Evolutionary conservation across 2,113 vertebrate genomes (phyloP).

Genomic region (Mungos mungo): DNA sequence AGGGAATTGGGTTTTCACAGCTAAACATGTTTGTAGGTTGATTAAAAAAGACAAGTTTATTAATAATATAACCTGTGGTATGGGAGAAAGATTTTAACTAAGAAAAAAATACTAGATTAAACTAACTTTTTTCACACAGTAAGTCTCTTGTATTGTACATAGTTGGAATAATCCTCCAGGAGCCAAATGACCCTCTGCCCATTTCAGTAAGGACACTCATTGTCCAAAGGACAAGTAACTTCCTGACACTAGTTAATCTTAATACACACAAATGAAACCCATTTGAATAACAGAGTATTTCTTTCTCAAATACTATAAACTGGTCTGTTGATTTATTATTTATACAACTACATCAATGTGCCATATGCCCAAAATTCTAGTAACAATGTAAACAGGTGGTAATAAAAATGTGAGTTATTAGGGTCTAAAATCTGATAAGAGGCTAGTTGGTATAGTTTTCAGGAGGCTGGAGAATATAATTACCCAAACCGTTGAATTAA

Average conservation of each 20-base stretch:
- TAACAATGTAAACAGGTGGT: slow-evolving; percentile 63
- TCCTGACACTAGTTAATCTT: not conserved
- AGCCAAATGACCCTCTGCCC: not conserved
- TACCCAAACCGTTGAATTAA: slow-evolving; percentile 37
- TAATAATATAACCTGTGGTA: not conserved
- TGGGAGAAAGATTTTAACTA: not conserved
- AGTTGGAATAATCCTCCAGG: not conserved
- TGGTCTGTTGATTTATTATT: slow-evolving; percentile 57
- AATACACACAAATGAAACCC: not conserved
- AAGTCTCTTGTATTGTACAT: not conserved
- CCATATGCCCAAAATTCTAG: slow-evolving; percentile 31
- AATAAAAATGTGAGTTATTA: slow-evolving; percentile 43
- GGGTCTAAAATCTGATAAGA: slow-evolving; percentile 50
- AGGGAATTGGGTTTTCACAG: not conserved
- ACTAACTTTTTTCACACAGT: not conserved
- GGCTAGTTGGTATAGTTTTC: not conserved
- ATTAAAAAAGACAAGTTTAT: not conserved
- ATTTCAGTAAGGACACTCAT: not conserved
- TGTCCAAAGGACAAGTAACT: not conserved
- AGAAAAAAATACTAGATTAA: not conserved
- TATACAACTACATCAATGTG: not conserved
- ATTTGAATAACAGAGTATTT: not conserved
- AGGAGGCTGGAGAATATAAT: not conserved
- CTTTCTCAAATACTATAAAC: slow-evolving; percentile 31
- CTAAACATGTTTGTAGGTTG: not conserved